A percentile compares a stretch with the other conserved stretches of the same genome.
phyloP scores from a whole-genome alignment of 1,140 invertebrate species.

The Bilobella aurantiaca region DNA sequence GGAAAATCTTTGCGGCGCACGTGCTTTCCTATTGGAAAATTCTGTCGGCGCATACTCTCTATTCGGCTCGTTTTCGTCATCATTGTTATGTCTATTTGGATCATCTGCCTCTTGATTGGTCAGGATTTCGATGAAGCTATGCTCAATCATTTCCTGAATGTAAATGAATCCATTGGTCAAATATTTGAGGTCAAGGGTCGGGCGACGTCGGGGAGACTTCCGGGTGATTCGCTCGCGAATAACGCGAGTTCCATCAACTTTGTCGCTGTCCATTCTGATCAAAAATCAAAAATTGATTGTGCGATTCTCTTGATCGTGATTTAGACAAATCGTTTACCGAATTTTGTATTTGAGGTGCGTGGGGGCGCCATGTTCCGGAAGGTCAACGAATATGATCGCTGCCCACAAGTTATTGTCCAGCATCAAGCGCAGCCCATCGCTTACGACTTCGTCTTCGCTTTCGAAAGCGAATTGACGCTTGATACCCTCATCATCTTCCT shows the following conservation, averaged over 20 bases:
- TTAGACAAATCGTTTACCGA: constrained; percentile 30
- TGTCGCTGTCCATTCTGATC: constrained; percentile 47
- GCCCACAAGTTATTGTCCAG: constrained; percentile 42
- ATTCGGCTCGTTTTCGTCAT: too few species aligned
- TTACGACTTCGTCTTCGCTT: constrained; percentile 42
- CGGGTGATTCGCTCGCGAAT: constrained; percentile 40
- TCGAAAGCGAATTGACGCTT: constrained; percentile 30
- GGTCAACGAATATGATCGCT: constrained; percentile 41
- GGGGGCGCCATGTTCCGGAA: constrained; percentile 38
- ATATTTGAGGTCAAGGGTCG: constrained; percentile 48
- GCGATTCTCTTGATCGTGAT: not conserved
- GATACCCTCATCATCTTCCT: too few species aligned
- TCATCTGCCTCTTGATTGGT: constrained; percentile 37
- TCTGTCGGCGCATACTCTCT: too few species aligned
- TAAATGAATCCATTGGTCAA: constrained; percentile 50
- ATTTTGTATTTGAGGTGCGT: constrained; percentile 48
- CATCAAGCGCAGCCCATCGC: constrained; percentile 38
- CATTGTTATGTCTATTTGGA: too few species aligned
- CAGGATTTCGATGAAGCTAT: constrained; percentile 45
- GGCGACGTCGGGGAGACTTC: constrained; percentile 42
- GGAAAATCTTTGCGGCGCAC: too few species aligned
- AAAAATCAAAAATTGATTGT: not conserved
- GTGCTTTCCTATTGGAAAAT: too few species aligned
- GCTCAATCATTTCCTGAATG: constrained; percentile 52
- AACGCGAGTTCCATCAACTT: constrained; percentile 47